Base-by-base conservation (phyloP, 2,888 invertebrate genomes). In the Panopea generosa region DNA sequence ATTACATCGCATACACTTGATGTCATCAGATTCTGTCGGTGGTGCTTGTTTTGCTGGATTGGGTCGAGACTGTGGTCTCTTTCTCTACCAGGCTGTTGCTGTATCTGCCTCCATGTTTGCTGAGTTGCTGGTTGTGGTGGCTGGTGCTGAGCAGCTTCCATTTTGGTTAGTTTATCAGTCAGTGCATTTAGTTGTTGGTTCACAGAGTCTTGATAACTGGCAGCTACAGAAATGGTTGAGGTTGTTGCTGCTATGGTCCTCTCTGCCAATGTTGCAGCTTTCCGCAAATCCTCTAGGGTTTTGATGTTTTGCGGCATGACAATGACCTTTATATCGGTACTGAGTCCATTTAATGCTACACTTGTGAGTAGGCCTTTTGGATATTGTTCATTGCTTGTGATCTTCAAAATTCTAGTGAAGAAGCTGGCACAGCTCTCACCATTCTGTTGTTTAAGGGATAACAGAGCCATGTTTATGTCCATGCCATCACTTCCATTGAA, bases 261-360 rank as follows among this genome's bases (percentile, higher is more conserved):
- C n/a, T n/a, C n/a, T n/a, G n/a, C n/a, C n/a, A n/a, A n/a, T n/a
- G n/a, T n/a, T n/a, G 62, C 38, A 2, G 70, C 70, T 20, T 56
- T 56, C 6, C 62, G 1, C 1, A 70, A n/a, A 2, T 50, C 55
- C 27, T 70, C 70, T 3, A 70, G 29, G 2, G 62, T 62, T 2
- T 33, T 22, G 20, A 45, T 33, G 20, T 49, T 49, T 38, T 70
- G 70, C 0, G 62, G 62, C 62, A 70, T 70, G 1, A 62, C 70
- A 57, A 70, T 70, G 14, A 22, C 38, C 43, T 24, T 52, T 6
- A 69, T 26, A 1, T 50, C 26, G 3, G 24, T 2, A 1, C 9
- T 53, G 11, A 61, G 33, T 49, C 67, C 67, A 20, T 49, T 57
- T 16, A 57, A 22, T n/a, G n/a, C n/a, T n/a, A n/a, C n/a, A n/a